Conservation (phyloP, 2,113 vertebrate species). For the Dascyllus trimaculatus region DNA sequence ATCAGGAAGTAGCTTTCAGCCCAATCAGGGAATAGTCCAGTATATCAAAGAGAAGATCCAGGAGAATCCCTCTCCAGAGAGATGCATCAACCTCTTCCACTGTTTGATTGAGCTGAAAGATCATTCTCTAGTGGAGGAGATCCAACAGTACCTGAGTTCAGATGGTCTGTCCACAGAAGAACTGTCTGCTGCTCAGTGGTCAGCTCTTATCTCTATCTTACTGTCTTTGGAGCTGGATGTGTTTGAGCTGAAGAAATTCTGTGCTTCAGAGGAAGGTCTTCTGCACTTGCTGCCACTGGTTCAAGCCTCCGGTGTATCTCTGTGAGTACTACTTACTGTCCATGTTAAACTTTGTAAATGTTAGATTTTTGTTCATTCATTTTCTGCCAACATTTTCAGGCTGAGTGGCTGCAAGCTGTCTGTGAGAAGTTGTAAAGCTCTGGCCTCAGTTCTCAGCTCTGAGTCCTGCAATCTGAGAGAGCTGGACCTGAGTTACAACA, state of each 20-base stretch:
- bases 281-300: background rate
- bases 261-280: background rate
- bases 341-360: background rate
- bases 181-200: background rate
- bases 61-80: background rate
- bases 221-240: conserved; percentile 4
- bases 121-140: background rate
- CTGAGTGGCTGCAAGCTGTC: no score
- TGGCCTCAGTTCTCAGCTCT: no score
- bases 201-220: background rate
- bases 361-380: background rate
- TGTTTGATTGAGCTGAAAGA: background rate
- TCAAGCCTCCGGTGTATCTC: background rate
- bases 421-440: no score
- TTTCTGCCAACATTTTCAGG: no score
- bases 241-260: conserved; percentile 21
- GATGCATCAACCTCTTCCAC: background rate
- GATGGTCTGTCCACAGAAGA: background rate
- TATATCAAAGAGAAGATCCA: background rate
- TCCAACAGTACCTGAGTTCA: background rate
- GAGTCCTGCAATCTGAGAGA: no score
- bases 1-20: no score
- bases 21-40: background rate
- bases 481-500: no score
- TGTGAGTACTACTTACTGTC: conserved; percentile 1